Evolutionary conservation across 2,113 vertebrate genomes (phyloP).

Genomic region (Thamnaconus septentrionalis): DNA sequence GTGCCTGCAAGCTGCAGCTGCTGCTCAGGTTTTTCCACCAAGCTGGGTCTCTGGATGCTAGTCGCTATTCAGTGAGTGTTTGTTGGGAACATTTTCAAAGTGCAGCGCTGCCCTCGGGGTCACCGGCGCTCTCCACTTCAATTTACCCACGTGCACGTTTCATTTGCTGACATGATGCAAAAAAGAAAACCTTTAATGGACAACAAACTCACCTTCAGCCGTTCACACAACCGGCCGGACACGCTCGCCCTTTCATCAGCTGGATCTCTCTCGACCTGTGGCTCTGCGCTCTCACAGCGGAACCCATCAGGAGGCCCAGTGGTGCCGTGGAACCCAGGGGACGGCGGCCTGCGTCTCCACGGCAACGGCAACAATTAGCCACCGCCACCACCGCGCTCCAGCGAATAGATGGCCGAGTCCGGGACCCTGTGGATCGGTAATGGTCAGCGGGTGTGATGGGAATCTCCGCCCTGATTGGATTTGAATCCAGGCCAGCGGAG

Average conservation of each 20-base stretch:
- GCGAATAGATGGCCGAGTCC: conserved; percentile 32
- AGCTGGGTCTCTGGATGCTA: no score
- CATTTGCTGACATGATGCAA: no score
- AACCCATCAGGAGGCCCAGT: conserved; percentile 35
- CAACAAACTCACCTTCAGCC: no score
- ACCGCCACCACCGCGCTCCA: conserved; percentile 6
- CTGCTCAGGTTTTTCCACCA: no score
- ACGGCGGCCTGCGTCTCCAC: conserved; percentile 6
- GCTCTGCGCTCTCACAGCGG: conserved; percentile 23
- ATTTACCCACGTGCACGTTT: no score
- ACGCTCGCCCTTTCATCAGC: conserved; percentile 19
- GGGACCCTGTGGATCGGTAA: conserved; percentile 40
- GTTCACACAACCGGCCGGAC: no score
- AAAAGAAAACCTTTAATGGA: no score
- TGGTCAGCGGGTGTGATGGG: conserved; percentile 17
- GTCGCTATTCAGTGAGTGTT: no score
- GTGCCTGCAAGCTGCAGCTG: no score
- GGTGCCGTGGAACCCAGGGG: conserved; percentile 37
- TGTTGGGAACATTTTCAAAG: no score
- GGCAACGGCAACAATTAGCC: conserved; percentile 62
- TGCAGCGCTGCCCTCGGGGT: no score
- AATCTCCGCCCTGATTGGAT: conserved; percentile 38
- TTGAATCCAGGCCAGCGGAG: conserved; percentile 25
- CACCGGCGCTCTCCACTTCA: no score
- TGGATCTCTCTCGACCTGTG: conserved; percentile 31